A percentile compares a stretch with the other conserved stretches of the same genome.
These are phyloP conservation scores for Sphenodon punctatus DNA, from an alignment of 2,797 vertebrate species.

Conservation along the genomic window DNA sequence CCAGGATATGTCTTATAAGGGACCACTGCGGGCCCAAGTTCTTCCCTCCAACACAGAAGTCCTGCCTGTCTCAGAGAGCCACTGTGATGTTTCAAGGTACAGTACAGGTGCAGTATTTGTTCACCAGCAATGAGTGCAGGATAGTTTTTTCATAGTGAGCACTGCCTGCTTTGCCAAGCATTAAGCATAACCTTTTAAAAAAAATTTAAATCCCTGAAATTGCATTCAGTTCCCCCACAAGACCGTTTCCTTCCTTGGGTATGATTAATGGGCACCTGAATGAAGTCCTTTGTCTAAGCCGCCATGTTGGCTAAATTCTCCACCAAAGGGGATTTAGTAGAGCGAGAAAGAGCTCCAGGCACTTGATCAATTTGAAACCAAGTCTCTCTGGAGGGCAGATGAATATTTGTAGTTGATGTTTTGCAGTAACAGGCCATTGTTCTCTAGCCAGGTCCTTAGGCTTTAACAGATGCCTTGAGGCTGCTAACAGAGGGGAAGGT, in stretches of 20 bases:
- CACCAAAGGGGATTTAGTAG: background rate
- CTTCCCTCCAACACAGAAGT: background rate
- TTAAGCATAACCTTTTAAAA: background rate
- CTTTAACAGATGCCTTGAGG: background rate
- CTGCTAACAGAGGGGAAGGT: background rate
- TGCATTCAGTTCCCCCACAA: background rate
- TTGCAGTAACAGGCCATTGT: background rate
- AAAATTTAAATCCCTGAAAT: background rate
- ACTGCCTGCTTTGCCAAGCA: background rate
- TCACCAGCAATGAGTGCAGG: rapidly evolving
- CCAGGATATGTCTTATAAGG: background rate
- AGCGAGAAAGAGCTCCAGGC: constrained; percentile 10
- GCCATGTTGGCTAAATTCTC: background rate
- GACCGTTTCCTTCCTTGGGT: background rate
- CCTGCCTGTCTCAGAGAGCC: background rate
- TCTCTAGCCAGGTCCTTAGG: background rate
- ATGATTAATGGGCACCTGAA: rapidly evolving
- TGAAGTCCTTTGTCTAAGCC: background rate
- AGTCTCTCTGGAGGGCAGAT: background rate
- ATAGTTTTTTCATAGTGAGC: background rate
- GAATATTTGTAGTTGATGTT: constrained; percentile 2
- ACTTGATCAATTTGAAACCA: background rate
- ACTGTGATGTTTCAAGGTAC: rapidly evolving
- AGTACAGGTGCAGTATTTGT: rapidly evolving
- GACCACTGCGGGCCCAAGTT: rapidly evolving